Evolutionary conservation across 2,113 vertebrate genomes (phyloP).

Genomic region (Acrocephalus kingi): DNA sequence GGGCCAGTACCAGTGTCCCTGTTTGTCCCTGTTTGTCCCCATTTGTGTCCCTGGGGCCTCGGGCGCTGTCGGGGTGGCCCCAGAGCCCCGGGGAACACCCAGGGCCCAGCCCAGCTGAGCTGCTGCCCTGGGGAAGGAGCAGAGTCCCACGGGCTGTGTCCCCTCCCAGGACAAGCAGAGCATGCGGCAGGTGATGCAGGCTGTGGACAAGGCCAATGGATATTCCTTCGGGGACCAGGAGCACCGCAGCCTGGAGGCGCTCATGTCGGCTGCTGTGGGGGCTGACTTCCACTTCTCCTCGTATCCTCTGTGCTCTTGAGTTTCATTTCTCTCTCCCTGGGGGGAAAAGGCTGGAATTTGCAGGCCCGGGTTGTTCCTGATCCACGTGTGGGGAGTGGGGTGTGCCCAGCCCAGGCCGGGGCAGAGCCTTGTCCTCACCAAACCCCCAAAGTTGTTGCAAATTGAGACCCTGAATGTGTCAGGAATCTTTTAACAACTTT

Average conservation of each 20-base stretch:
- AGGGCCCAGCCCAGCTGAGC: rapidly evolving
- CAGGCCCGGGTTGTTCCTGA: background rate
- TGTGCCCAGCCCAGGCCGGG: background rate
- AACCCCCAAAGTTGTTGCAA: background rate
- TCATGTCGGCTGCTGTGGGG: constrained; percentile 95
- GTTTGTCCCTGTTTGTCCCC: background rate
- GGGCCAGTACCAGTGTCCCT: rapidly evolving
- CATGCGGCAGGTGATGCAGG: constrained; percentile 85
- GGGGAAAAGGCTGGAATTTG: background rate
- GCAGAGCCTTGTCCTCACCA: background rate
- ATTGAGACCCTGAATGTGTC: background rate
- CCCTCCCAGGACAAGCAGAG: constrained; percentile 88
- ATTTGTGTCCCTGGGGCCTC: background rate
- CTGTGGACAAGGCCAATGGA: constrained; percentile 95
- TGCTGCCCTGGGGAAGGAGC: background rate
- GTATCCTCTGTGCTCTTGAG: constrained; percentile 79
- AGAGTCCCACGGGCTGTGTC: background rate
- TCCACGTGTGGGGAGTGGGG: rapidly evolving
- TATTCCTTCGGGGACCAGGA: constrained; percentile 91
- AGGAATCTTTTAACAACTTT: background rate
- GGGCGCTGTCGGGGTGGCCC: background rate
- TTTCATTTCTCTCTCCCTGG: background rate
- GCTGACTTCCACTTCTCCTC: constrained; percentile 92
- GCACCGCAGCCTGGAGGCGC: constrained; percentile 86
- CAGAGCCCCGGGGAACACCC: rapidly evolving